phyloP scores from a whole-genome alignment of 1,140 invertebrate species.

The Anthonomus grandis region DNA sequence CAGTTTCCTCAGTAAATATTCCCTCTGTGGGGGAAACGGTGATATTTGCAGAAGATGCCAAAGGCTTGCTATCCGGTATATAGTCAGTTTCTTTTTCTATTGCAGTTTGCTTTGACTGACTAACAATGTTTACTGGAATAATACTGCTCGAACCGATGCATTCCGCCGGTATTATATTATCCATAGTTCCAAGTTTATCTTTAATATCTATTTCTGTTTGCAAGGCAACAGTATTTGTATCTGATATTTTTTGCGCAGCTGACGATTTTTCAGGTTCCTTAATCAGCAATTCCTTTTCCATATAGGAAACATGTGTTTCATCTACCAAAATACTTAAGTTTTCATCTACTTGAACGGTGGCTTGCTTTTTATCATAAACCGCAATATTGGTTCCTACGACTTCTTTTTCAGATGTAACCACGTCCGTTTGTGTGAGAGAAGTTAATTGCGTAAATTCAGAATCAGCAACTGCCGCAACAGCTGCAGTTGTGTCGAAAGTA shows the following conservation, averaged over 20 bases:
- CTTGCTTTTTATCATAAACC: conserved; percentile 46
- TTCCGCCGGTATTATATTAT: conserved; percentile 24
- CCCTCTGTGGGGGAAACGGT: conserved; percentile 27
- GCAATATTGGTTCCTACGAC: conserved; percentile 29
- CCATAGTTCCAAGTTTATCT: conserved; percentile 20
- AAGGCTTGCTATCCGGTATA: conserved; percentile 14
- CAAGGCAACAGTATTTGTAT: conserved; percentile 26
- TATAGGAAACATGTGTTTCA: conserved; percentile 32
- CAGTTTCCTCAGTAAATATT: conserved; percentile 27
- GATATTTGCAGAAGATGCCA: conserved; percentile 19
- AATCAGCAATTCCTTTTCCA: conserved; percentile 31
- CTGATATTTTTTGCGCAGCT: conserved; percentile 26
- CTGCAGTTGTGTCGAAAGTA: conserved; percentile 11
- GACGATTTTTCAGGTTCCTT: conserved; percentile 17
- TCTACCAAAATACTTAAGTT: conserved; percentile 27
- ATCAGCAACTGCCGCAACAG: conserved; percentile 29
- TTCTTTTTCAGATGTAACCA: conserved; percentile 43
- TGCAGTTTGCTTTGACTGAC: conserved; percentile 26
- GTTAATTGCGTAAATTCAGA: conserved; percentile 33
- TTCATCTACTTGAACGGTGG: conserved; percentile 27
- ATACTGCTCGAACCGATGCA: conserved; percentile 22
- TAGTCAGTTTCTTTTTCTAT: conserved; percentile 26
- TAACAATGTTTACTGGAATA: conserved; percentile 29
- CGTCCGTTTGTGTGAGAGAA: conserved; percentile 39
- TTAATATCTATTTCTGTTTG: conserved; percentile 26